Evolutionary conservation across 2,113 vertebrate genomes (phyloP).

Genomic region (Periophthalmus modestus): DNA sequence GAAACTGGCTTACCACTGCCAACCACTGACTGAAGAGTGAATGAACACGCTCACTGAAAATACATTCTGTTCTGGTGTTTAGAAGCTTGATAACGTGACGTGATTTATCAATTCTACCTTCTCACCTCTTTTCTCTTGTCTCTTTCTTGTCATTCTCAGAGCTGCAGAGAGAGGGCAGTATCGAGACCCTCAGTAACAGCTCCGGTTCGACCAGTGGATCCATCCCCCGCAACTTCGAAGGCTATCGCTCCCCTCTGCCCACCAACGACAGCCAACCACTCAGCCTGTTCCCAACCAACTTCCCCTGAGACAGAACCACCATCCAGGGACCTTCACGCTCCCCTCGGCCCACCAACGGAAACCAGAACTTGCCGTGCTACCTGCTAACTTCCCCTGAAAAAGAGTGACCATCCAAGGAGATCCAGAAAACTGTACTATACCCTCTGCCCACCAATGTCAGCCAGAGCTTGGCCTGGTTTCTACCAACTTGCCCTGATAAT

Average conservation of each 20-base stretch:
- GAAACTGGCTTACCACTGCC: too few relatives aligned
- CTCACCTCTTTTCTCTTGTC: not conserved
- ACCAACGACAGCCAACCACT: slow-evolving; percentile 97
- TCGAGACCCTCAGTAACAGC: slow-evolving; percentile 99
- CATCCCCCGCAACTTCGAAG: slow-evolving; percentile 95
- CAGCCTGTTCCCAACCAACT: slow-evolving; percentile 92
- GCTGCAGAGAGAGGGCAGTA: slow-evolving; percentile 98
- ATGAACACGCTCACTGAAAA: too few relatives aligned
- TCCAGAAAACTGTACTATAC: not conserved
- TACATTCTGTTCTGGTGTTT: too few relatives aligned
- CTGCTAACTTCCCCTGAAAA: not conserved
- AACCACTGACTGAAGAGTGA: too few relatives aligned
- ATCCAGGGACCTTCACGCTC: slow-evolving; percentile 3
- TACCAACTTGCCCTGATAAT: not conserved
- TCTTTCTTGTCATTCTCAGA: slow-evolving; percentile 70
- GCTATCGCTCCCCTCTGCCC: slow-evolving; percentile 92
- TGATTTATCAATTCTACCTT: not conserved
- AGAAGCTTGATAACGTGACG: too few relatives aligned
- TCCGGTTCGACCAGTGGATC: slow-evolving; percentile 97
- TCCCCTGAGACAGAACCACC: slow-evolving; percentile 75
- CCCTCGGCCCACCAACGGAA: slow-evolving; percentile 5
- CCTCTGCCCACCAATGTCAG: slow-evolving; percentile 1
- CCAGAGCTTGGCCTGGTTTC: not conserved
- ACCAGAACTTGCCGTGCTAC: not conserved
- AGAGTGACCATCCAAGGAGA: not conserved